These are phyloP conservation scores for Pipistrellus pipistrellus DNA, from an alignment of 2,797 vertebrate genomes.

Conservation along the genomic window DNA sequence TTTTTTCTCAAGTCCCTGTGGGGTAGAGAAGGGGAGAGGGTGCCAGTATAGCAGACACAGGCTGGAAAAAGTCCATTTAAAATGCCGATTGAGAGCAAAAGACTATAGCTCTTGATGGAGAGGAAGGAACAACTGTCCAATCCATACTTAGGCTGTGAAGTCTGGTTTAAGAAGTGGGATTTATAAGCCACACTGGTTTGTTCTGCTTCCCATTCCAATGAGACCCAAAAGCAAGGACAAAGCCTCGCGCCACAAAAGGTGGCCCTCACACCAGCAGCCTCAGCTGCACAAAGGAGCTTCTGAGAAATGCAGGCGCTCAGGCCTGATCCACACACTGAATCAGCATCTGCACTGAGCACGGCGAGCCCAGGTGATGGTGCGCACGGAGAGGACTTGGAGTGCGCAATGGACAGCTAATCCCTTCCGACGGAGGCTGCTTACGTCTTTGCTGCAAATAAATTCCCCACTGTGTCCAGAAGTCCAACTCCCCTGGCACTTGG, in stretches of 20 bases:
- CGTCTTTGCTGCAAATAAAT: slow-evolving; percentile 41
- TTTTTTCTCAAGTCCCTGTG: not conserved
- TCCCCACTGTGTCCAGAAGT: not conserved
- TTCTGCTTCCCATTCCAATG: not conserved
- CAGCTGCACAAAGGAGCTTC: not conserved
- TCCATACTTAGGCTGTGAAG: not conserved
- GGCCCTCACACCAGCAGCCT: not conserved
- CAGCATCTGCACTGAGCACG: not conserved
- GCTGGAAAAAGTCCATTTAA: not conserved
- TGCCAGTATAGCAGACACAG: not conserved
- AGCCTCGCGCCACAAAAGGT: not conserved
- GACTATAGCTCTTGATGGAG: not conserved
- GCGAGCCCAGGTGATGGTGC: not conserved
- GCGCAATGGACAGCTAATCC: slow-evolving; percentile 54
- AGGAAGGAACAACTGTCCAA: not conserved
- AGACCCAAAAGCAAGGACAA: not conserved
- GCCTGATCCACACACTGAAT: not conserved
- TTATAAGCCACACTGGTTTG: not conserved
- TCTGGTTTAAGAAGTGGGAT: not conserved
- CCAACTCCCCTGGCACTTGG: not conserved
- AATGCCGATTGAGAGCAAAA: not conserved
- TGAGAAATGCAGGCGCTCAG: not conserved
- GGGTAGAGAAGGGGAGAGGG: not conserved
- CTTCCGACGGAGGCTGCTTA: slow-evolving; percentile 41
- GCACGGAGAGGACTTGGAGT: not conserved